phyloP scores from a whole-genome alignment of 2,888 invertebrate genomes.

The Lasioglossum figueresi region DNA sequence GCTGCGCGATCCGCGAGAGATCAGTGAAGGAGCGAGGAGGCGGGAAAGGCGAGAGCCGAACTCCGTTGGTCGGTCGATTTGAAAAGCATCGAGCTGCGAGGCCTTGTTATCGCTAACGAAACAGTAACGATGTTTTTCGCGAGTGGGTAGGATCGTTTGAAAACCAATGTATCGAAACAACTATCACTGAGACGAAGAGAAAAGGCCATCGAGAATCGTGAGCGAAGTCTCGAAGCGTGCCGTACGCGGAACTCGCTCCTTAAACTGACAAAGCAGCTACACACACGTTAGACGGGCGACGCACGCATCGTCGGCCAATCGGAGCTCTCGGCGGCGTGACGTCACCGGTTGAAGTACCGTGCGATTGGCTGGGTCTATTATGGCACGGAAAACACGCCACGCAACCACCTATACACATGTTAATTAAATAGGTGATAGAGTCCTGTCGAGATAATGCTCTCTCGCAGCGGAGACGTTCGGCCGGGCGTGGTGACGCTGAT shows the following conservation, averaged over 20 bases:
- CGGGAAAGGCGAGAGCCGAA: slow-evolving; percentile 61
- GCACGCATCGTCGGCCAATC: slow-evolving; percentile 75
- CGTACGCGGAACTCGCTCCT: slow-evolving; percentile 69
- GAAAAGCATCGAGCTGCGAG: slow-evolving; percentile 62
- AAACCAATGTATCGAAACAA: slow-evolving; percentile 16
- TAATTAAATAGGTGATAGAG: slow-evolving; percentile 79
- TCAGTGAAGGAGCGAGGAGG: slow-evolving; percentile 51
- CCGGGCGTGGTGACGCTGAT: slow-evolving; percentile 71
- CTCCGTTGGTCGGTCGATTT: slow-evolving; percentile 59
- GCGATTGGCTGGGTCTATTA: slow-evolving; percentile 82
- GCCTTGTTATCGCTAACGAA: slow-evolving; percentile 59
- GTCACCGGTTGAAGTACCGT: slow-evolving; percentile 76
- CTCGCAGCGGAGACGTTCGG: slow-evolving; percentile 54
- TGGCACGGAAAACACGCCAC: slow-evolving; percentile 83
- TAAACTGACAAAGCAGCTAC: slow-evolving; percentile 72
- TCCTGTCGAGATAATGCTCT: slow-evolving; percentile 71
- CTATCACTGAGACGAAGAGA: slow-evolving; percentile 27
- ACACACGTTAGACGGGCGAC: slow-evolving; percentile 73
- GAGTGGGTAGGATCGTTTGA: slow-evolving; percentile 42
- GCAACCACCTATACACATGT: slow-evolving; percentile 82
- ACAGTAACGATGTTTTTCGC: slow-evolving; percentile 20
- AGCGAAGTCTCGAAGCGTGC: slow-evolving; percentile 69
- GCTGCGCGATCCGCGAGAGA: slow-evolving; percentile 51
- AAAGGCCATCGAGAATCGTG: slow-evolving; percentile 38
- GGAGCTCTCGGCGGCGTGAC: slow-evolving; percentile 73